phyloP scores from a whole-genome alignment of 2,888 invertebrate genomes.

The Tuberolachnus salignus region DNA sequence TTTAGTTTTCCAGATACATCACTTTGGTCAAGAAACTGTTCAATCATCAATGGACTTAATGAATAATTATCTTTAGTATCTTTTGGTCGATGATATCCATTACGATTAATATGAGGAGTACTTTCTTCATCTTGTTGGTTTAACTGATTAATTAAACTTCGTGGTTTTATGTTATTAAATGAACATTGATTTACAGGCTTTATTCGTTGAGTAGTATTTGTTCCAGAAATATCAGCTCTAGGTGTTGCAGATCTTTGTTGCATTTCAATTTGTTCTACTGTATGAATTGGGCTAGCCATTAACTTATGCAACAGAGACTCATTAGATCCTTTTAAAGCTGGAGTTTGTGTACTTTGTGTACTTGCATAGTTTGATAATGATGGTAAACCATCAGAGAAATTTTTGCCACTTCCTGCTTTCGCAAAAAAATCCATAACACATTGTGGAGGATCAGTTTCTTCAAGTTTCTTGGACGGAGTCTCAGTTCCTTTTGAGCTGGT shows the following conservation, averaged over 20 bases:
- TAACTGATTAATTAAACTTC: slow-evolving; percentile 41
- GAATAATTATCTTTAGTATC: slow-evolving; percentile 36
- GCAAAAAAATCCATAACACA: slow-evolving; percentile 90
- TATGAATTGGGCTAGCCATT: slow-evolving; percentile 83
- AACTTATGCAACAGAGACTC: slow-evolving; percentile 74
- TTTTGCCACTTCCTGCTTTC: slow-evolving; percentile 68
- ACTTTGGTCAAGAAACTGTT: slow-evolving; percentile 35
- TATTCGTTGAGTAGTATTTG: slow-evolving; percentile 49
- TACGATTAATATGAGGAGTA: slow-evolving; percentile 44
- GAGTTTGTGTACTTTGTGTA: slow-evolving; percentile 58
- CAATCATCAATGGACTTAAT: slow-evolving; percentile 24
- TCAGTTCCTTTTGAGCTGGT: slow-evolving; percentile 35
- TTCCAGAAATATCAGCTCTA: slow-evolving; percentile 57
- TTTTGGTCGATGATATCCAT: slow-evolving; percentile 45
- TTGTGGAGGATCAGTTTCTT: slow-evolving; percentile 62
- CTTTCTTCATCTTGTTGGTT: slow-evolving; percentile 35
- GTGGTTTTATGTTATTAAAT: slow-evolving; percentile 41
- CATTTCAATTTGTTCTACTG: slow-evolving; percentile 87
- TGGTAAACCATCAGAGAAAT: slow-evolving; percentile 58
- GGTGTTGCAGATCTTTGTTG: slow-evolving; percentile 71
- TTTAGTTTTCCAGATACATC: slow-evolving; percentile 20
- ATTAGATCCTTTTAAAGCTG: slow-evolving; percentile 57
- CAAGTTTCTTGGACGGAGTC: slow-evolving; percentile 36
- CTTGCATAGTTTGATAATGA: slow-evolving; percentile 56
- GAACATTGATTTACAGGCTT: slow-evolving; percentile 49